These are phyloP conservation scores for Limnodromus scolopaceus DNA, from an alignment of 2,797 vertebrate species.

Conservation along the genomic window DNA sequence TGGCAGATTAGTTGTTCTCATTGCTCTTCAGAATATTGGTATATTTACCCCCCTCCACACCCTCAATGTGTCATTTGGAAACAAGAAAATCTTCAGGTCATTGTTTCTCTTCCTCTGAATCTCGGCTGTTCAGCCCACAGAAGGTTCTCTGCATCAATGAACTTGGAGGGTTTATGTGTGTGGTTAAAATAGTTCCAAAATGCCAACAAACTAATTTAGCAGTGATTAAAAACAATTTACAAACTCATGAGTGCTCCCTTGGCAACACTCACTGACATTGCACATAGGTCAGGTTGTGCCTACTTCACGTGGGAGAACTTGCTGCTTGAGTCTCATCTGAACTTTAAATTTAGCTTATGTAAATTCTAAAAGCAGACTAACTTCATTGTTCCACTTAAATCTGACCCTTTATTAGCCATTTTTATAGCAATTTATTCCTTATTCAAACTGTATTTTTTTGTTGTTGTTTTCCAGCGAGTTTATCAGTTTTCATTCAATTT, in stretches of 20 bases:
- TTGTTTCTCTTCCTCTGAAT: neutral
- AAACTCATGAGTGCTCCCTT: neutral
- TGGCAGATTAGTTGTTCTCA: neutral
- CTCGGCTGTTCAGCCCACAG: neutral
- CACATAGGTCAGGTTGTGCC: neutral
- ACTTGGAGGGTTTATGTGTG: neutral
- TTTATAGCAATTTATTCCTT: neutral
- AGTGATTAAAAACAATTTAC: neutral
- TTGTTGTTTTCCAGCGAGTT: neutral
- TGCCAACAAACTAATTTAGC: neutral
- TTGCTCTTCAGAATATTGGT: neutral
- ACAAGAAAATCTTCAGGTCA: neutral
- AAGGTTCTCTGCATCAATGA: neutral
- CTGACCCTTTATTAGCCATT: neutral
- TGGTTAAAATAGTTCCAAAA: neutral
- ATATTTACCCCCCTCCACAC: neutral
- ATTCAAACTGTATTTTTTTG: neutral
- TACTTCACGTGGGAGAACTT: neutral
- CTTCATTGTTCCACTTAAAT: neutral
- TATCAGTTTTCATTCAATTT: neutral
- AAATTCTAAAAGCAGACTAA: neutral
- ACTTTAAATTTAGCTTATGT: neutral
- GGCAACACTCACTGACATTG: neutral
- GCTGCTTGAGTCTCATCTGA: neutral
- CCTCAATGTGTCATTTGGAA: neutral